These are phyloP conservation scores for Pangasius sanitwongsei DNA, from an alignment of 2,797 vertebrate genomes.

Conservation along the genomic window DNA sequence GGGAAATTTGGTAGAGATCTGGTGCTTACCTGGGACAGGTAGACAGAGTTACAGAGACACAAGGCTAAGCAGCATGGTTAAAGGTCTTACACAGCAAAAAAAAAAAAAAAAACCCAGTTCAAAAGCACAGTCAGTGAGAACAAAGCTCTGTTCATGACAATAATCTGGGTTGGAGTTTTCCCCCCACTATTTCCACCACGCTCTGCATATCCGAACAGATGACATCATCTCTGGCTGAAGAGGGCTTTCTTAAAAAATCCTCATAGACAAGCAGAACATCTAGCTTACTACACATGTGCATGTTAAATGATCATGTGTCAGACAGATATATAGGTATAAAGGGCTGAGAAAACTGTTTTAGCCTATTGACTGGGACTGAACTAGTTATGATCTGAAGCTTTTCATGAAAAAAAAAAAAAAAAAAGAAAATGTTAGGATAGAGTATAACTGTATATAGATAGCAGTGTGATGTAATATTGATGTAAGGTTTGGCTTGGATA, in stretches of 20 bases:
- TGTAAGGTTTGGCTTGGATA: neutral
- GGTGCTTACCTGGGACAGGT: constrained; percentile 14
- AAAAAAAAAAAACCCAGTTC: neutral
- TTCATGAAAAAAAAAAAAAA: neutral
- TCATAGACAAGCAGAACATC: neutral
- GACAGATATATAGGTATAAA: neutral
- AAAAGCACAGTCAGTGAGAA: constrained; percentile 31
- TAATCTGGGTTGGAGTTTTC: constrained; percentile 47
- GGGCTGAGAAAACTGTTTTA: neutral
- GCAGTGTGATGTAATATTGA: neutral
- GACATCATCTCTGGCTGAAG: constrained; percentile 51
- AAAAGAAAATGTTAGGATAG: neutral
- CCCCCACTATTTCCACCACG: constrained; percentile 48
- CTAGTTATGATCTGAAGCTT: neutral
- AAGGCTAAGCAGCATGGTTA: constrained; percentile 1
- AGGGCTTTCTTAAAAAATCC: neutral
- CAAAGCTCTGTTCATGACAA: constrained; percentile 28
- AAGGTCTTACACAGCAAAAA: neutral
- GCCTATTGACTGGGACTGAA: neutral
- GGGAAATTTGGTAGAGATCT: neutral
- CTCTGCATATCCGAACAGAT: constrained; percentile 55
- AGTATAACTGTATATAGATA: neutral
- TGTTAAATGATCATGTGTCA: neutral
- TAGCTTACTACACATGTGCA: neutral
- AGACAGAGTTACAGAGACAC: constrained; percentile 3